These are phyloP conservation scores for Elgaria multicarinata DNA, from an alignment of 2,113 vertebrate species.

Conservation along the genomic window DNA sequence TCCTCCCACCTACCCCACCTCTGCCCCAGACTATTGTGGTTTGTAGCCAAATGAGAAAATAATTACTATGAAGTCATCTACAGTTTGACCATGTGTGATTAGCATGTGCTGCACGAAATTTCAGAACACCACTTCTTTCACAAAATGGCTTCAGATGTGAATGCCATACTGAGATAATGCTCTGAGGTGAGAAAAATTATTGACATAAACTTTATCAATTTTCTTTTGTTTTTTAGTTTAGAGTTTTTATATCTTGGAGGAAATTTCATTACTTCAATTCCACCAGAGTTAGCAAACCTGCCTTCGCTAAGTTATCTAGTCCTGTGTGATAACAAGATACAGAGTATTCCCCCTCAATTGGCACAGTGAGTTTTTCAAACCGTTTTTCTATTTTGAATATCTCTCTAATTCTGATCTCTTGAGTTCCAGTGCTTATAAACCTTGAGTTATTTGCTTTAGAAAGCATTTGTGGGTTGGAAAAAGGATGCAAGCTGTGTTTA, in stretches of 20 bases:
- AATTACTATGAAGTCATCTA: neutral
- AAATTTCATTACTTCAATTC: slow-evolving; percentile 94
- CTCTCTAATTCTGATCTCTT: slow-evolving; percentile 18
- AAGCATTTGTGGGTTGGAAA: neutral
- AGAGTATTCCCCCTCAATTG: slow-evolving; percentile 95
- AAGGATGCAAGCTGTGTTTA: neutral
- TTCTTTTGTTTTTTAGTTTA: slow-evolving; percentile 80
- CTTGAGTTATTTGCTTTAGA: neutral
- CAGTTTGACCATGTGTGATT: neutral
- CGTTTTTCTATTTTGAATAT: slow-evolving; percentile 29
- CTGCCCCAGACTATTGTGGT: neutral
- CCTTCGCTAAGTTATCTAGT: slow-evolving; percentile 92
- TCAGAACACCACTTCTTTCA: neutral
- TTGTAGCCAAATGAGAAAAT: neutral
- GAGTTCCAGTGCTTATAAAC: neutral
- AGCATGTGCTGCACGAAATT: neutral
- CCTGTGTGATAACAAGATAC: slow-evolving; percentile 97
- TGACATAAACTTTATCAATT: neutral
- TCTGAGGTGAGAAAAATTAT: neutral
- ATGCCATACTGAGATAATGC: neutral
- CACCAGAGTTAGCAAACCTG: slow-evolving; percentile 93
- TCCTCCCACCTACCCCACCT: neutral
- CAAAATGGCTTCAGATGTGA: neutral
- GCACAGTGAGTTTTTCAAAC: slow-evolving; percentile 86
- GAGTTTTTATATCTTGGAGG: slow-evolving; percentile 96